Conservation (phyloP, 2,797 vertebrate genomes). For the Uromys caudimaculatus region DNA sequence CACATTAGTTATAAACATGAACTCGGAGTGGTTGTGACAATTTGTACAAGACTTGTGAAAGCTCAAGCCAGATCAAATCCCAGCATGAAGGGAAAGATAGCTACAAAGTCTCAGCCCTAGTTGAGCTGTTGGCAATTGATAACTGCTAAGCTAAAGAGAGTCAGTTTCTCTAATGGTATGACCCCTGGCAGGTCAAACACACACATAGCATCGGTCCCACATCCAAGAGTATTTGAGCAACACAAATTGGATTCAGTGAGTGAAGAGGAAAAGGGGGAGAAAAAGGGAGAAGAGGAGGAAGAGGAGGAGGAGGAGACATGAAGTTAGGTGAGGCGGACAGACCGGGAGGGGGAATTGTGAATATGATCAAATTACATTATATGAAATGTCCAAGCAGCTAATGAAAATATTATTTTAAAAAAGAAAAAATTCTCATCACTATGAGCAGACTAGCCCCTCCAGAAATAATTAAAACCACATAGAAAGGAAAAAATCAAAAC, state of each 20-base stretch:
- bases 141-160: neutral
- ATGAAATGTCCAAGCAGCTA: neutral
- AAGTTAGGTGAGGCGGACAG: neutral
- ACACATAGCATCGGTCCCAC: neutral
- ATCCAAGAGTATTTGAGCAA: neutral
- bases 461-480: constrained; percentile 21
- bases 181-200: neutral
- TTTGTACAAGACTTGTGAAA: neutral
- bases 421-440: neutral
- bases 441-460: neutral
- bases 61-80: neutral
- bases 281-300: no score
- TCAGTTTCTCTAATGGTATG: neutral
- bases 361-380: neutral
- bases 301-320: neutral
- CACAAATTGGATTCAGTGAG: neutral
- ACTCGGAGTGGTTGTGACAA: neutral
- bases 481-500: neutral
- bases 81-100: neutral
- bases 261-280: neutral
- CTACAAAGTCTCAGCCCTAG: neutral
- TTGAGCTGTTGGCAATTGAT: neutral
- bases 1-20: neutral
- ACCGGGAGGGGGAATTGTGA: neutral
- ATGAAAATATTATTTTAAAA: neutral